Percentiles rank a stretch among this genome's conserved stretches.
Evolutionary conservation across 1,140 invertebrate genomes (phyloP).

Genomic region (Palaemon carinicauda): DNA sequence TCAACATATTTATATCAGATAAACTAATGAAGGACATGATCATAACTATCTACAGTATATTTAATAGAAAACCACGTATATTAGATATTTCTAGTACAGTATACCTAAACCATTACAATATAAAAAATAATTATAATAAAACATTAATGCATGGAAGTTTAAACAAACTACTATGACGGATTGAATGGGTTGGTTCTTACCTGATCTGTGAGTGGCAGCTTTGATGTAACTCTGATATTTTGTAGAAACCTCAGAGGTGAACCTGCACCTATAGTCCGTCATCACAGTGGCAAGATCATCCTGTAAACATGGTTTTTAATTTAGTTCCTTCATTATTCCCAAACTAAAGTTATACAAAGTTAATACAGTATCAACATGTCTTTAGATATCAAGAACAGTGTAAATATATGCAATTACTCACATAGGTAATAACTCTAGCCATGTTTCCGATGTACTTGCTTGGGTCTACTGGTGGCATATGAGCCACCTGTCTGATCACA

Average conservation of each 20-base stretch:
- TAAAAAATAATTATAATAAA: too few relatives aligned
- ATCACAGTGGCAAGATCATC: conserved; percentile 59
- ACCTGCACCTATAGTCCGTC: conserved; percentile 58
- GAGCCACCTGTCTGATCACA: conserved; percentile 56
- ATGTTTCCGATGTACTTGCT: conserved; percentile 48
- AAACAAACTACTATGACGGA: too few relatives aligned
- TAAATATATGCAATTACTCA: conserved; percentile 20
- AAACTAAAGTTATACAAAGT: too few relatives aligned
- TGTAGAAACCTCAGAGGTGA: conserved; percentile 38
- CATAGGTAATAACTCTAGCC: conserved; percentile 41
- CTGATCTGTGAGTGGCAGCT: conserved; percentile 59
- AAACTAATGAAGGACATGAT: too few relatives aligned
- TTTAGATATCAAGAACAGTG: background rate
- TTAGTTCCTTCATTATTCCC: too few relatives aligned
- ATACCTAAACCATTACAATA: too few relatives aligned
- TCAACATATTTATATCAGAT: background rate
- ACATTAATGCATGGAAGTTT: too few relatives aligned
- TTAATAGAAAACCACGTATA: background rate
- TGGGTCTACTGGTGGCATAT: conserved; percentile 40
- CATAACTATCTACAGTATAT: background rate
- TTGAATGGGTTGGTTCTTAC: conserved; percentile 12
- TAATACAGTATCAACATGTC: too few relatives aligned
- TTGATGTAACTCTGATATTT: conserved; percentile 58
- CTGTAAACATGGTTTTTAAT: background rate
- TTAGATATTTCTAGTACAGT: too few relatives aligned